Conservation (phyloP, 1,140 invertebrate species). For the Hyphantria cunea region DNA sequence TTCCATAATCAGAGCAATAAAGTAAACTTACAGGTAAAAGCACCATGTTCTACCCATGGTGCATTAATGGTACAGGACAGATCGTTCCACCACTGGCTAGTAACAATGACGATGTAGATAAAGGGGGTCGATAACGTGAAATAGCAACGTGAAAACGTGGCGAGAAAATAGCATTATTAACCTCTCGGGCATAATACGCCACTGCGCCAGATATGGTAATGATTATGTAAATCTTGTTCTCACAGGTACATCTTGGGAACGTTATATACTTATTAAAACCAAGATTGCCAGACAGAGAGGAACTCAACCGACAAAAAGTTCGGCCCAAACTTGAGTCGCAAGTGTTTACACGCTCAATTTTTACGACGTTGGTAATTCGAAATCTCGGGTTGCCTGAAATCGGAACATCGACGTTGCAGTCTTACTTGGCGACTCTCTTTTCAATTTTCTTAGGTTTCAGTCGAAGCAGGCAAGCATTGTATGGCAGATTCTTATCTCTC, state of each 20-base stretch:
- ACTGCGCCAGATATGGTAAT: slow-evolving; percentile 82
- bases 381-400: slow-evolving; percentile 76
- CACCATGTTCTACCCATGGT: slow-evolving; percentile 35
- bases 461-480: slow-evolving; percentile 76
- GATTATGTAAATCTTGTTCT: slow-evolving; percentile 80
- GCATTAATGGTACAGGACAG: slow-evolving; percentile 52
- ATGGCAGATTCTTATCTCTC: slow-evolving; percentile 80
- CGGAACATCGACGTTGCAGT: slow-evolving; percentile 72
- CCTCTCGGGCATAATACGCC: slow-evolving; percentile 81
- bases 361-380: slow-evolving; percentile 71
- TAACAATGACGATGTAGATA: slow-evolving; percentile 81
- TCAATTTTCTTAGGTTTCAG: slow-evolving; percentile 81
- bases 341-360: slow-evolving; percentile 74
- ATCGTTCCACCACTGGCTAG: slow-evolving; percentile 74
- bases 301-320: slow-evolving; percentile 71
- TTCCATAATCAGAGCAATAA: slow-evolving; percentile 28
- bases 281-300: slow-evolving; percentile 74
- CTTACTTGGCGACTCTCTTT: slow-evolving; percentile 77
- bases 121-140: slow-evolving; percentile 81
- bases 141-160: slow-evolving; percentile 82
- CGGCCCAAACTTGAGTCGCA: slow-evolving; percentile 46
- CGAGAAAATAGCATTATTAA: slow-evolving; percentile 83
- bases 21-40: slow-evolving; percentile 32
- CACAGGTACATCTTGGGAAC: slow-evolving; percentile 78
- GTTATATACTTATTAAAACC: slow-evolving; percentile 82